Evolutionary conservation across 2,113 vertebrate species (phyloP), one percentile per base, ranked within the genome.

Genomic region (Hirundichthys speculiger): DNA sequence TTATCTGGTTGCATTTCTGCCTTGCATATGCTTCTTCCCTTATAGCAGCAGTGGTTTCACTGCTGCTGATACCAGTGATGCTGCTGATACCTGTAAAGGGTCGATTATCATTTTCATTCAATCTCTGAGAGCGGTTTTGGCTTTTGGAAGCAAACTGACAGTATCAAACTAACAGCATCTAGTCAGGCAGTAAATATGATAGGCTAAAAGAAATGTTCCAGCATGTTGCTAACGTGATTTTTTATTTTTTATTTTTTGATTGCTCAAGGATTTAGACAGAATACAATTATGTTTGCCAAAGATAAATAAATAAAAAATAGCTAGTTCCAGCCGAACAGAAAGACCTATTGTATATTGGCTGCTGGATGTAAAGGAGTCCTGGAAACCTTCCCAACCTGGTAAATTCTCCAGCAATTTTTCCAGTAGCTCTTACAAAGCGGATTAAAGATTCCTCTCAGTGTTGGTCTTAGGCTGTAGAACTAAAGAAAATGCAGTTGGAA

Each of bases 331-430:
- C 13, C 66, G 43, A 63, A 74, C 30, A 69, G 16, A 65, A 42
- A 24, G 13, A 64, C 38, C 16, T 30, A 12, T 15, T 52, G 18
- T 22, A 42, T 45, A 27, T 53, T 49, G 42, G 48, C 66, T 56
- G 45, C 34, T 40, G 30, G 40, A 69, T 56, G 19, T 22, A 60
- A n/a, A 46, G 52, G 53, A 60, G 48, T 73, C 52, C 45, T 69
- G 59, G 51, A 75, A 75, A 52, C 43, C 14, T 54, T 46, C 30
- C n/a, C 64, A 62, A 60, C 38, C 48, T 56, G 53, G 48, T 67
- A 48, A 25, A 45, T 45, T 70, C 46, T 61, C 22, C 21, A 22
- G 5, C 12, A 5, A 15, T 52, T 34, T 34, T 67, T 79, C 57
- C 53, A 64, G 60, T n/a, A 62, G 40, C 20, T 59, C 15, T 4